Base-by-base conservation (phyloP, 2,888 invertebrate species). In the Eubasilissa splendida region DNA sequence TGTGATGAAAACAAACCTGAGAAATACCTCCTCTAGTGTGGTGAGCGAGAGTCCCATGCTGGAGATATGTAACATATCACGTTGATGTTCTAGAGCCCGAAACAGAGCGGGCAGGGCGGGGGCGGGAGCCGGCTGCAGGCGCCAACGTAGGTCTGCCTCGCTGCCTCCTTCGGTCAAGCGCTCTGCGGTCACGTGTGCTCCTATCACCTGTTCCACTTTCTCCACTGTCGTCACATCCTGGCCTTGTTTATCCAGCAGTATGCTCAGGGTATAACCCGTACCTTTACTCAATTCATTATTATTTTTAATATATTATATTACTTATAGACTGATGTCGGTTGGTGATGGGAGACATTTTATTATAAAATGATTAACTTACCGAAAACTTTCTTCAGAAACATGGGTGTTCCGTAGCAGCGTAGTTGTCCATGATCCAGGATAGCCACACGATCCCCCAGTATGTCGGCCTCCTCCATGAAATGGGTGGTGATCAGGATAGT, bases 381-480 rank as follows among this genome's bases (percentile, higher is more conserved):
- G 83, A 90, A 91, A 85, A 90, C 87, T 84, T 91, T 94, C 88
- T 98, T 98, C 77, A 98, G 91, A 86, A 94, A 94, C 89, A 97
- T 92, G 0, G 97, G 92, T 2, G 96, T 95, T 50, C 97, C 98
- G 86, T 93, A 94, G 86, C 96, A 95, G 84, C 93, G 92, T 73
- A 97, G 88, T 54, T 87, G 87, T 14, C 97, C 97, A 79, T 91
- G 89, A 84, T 95, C 93, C 88, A 98, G 93, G 83, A 98, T 97
- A 0, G 96, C 96, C 84, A 98, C 96, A 85, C 96, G 93, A 88
- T 98, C 97, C 0, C 96, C 97, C 4, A 98, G 91, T 63, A 95
- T 94, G 87, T 98, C 97, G 4, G 97, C 97, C 88, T 98, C 98
- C 88, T 98, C 98, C 97, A 98, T 97, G 88, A 96, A 96, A 89